phyloP scores from a whole-genome alignment of 2,888 invertebrate genomes.

The Clepsis dumicolana region DNA sequence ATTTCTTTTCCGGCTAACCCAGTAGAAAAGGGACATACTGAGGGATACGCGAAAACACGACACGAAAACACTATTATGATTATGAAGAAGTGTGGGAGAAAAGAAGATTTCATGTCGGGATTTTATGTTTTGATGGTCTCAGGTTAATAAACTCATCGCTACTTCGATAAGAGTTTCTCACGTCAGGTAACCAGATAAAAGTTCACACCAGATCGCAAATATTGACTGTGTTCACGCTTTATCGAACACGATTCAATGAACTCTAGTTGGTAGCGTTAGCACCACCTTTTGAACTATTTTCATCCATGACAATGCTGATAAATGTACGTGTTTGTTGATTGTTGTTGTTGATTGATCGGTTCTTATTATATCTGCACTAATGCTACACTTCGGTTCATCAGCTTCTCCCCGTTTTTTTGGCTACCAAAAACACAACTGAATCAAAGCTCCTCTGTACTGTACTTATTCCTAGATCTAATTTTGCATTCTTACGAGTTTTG shows the following conservation, averaged over 20 bases:
- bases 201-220: constrained; percentile 60
- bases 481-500: no score
- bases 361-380: not conserved
- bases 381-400: no score
- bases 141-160: constrained; percentile 28
- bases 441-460: no score
- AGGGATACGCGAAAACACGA: no score
- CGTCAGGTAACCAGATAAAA: constrained; percentile 64
- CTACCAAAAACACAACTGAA: no score
- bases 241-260: constrained; percentile 58
- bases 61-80: no score
- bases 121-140: constrained; percentile 9
- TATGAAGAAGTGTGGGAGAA: not conserved
- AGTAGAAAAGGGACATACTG: no score
- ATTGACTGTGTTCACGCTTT: constrained; percentile 57
- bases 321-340: not conserved
- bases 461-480: no score
- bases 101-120: not conserved
- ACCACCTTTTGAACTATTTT: constrained; percentile 1
- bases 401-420: no score
- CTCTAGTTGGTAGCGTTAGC: constrained; percentile 42
- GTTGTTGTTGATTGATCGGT: not conserved
- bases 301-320: constrained; percentile 6
- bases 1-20: no score
- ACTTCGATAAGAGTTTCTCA: constrained; percentile 55